Conservation (phyloP, 2,113 vertebrate species). For the cattle (Bos taurus) region ARS-UCD2.0 NC_037345.1:42458501-42459000, state of each 20-base stretch:
- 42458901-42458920: neutral
- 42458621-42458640: neutral
- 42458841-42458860: neutral
- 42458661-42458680: neutral
- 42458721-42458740: neutral
- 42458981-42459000: neutral
- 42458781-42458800: neutral
- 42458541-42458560: neutral
- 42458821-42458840: neutral
- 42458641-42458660: neutral
- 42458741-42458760: neutral
- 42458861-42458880: neutral
- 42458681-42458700: neutral
- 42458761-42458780: neutral
- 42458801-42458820: neutral
- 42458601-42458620: neutral
- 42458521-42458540: neutral
- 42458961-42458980: neutral
- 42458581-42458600: neutral
- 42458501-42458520: neutral
- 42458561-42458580: neutral
- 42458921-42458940: neutral
- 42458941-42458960: neutral
- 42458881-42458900: neutral
- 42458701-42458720: neutral